Percentiles rank a stretch among this genome's conserved stretches.
Conservation (phyloP, 1,140 invertebrate species). For the Meloidogyne chitwoodi region DNA sequence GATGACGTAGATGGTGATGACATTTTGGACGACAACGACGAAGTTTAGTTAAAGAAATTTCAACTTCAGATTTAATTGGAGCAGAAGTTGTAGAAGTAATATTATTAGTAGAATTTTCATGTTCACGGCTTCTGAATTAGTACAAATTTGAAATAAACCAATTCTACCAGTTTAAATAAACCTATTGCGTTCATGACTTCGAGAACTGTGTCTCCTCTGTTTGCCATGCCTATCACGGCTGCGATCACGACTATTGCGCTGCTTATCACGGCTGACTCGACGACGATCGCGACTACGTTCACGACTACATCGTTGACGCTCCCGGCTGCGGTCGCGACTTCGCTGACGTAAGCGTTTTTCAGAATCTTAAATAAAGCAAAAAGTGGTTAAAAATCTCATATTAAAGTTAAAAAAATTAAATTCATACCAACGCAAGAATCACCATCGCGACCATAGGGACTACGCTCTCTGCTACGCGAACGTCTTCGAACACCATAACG, state of each 20-base stretch:
- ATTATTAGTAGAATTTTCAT: not conserved
- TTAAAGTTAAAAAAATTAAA: not conserved
- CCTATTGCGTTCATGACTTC: constrained; percentile 4
- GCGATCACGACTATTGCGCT: constrained; percentile 6
- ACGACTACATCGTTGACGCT: constrained; percentile 15
- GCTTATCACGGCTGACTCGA: constrained; percentile 18
- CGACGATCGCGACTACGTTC: constrained; percentile 18
- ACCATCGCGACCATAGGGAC: not conserved
- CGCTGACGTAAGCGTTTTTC: constrained; percentile 15
- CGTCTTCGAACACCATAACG: constrained; percentile 8
- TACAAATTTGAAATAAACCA: not conserved
- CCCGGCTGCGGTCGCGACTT: constrained; percentile 22
- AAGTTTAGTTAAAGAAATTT: constrained; percentile 10
- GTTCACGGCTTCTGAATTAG: constrained; percentile 1
- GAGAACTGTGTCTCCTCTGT: not conserved
- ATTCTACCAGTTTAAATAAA: not conserved
- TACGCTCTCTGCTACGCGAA: constrained; percentile 23
- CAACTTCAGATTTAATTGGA: not conserved
- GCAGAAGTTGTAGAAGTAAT: not conserved
- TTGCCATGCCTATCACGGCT: constrained; percentile 19
- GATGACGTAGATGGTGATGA: constrained; percentile 53
- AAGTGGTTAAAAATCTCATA: not conserved
- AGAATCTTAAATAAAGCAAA: not conserved
- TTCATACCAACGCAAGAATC: constrained; percentile 1
- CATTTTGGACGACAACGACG: constrained; percentile 31